These are phyloP conservation scores for Sebastes nivosus DNA, from an alignment of 2,797 vertebrate genomes.

Conservation along the genomic window DNA sequence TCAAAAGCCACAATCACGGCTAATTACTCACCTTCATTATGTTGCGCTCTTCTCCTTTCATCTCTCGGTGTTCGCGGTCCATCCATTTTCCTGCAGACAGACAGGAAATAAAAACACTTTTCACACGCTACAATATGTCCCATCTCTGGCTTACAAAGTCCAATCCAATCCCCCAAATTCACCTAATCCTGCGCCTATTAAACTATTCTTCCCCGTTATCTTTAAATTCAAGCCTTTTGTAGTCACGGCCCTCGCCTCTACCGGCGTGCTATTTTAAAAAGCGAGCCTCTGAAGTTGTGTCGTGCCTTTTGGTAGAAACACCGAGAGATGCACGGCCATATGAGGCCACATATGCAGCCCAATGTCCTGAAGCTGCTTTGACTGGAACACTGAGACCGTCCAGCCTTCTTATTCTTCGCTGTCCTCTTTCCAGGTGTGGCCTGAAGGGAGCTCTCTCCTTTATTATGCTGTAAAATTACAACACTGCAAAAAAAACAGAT, in stretches of 20 bases:
- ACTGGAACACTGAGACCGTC: conserved; percentile 33
- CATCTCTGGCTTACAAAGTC: conserved; percentile 47
- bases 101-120: conserved; percentile 58
- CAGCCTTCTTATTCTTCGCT: conserved; percentile 42
- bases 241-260: conserved; percentile 4
- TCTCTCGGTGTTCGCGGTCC: conserved; percentile 90
- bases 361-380: conserved; percentile 20
- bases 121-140: conserved; percentile 43
- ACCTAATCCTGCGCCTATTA: conserved; percentile 56
- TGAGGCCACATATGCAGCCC: conserved; percentile 16
- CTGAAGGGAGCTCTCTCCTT: conserved; percentile 52
- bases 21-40: conserved; percentile 90
- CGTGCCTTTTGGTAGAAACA: conserved; percentile 29
- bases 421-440: conserved; percentile 61
- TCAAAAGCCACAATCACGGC: conserved; percentile 55
- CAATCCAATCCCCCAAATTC: conserved; percentile 46
- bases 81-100: conserved; percentile 87
- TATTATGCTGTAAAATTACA: conserved; percentile 72
- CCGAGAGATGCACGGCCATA: conserved; percentile 9
- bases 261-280: conserved; percentile 22
- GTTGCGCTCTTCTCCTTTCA: conserved; percentile 91
- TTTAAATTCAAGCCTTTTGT: conserved; percentile 47
- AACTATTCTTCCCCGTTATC: conserved; percentile 53
- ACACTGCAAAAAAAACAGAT: conserved; percentile 61
- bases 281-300: conserved; percentile 5